phyloP scores from a whole-genome alignment of 2,888 invertebrate genomes.

The Podabrus alpinus region DNA sequence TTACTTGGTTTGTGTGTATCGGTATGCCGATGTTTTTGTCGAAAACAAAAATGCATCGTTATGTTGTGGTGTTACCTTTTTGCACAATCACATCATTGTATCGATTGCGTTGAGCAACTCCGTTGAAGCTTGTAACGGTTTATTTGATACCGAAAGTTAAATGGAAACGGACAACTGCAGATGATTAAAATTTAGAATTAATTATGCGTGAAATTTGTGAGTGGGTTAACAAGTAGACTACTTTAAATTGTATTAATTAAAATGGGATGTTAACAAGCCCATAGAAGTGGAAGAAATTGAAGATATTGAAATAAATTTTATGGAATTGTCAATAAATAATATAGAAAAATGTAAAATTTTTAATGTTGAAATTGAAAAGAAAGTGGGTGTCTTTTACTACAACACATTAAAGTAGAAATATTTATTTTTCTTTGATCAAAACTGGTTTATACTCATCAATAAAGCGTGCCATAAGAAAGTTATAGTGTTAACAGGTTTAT shows the following conservation, averaged over 20 bases:
- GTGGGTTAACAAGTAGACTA: not conserved
- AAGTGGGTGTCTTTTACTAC: not conserved
- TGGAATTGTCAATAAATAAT: not conserved
- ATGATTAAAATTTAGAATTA: not conserved
- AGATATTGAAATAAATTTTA: not conserved
- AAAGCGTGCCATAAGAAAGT: slow-evolving; percentile 4
- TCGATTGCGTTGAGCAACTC: not conserved
- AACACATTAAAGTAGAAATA: not conserved
- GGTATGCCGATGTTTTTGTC: not conserved
- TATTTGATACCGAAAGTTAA: not conserved
- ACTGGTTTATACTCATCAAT: slow-evolving; percentile 2
- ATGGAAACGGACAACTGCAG: not conserved
- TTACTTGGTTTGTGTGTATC: not conserved
- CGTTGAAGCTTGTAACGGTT: not conserved
- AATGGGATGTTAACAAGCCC: not conserved
- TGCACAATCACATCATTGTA: not conserved
- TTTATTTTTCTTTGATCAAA: slow-evolving; percentile 2
- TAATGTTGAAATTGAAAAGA: not conserved
- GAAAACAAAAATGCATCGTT: not conserved
- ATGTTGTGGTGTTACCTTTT: not conserved
- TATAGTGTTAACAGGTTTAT: not conserved
- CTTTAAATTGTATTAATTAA: not conserved
- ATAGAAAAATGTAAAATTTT: not conserved
- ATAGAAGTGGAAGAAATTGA: not conserved
- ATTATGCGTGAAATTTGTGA: not conserved